phyloP scores from a whole-genome alignment of 2,888 invertebrate species.

The Parnassius apollo region DNA sequence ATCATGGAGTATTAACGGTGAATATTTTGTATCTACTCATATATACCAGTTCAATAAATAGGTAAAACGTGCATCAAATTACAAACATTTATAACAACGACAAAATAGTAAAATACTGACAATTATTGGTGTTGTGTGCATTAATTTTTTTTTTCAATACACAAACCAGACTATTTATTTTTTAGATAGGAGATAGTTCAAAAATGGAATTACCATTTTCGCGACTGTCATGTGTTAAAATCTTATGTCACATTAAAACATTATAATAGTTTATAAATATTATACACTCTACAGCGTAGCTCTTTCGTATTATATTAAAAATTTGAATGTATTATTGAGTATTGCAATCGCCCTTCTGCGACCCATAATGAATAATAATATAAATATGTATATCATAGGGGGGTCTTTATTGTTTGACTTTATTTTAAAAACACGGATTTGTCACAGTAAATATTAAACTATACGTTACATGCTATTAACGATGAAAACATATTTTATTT shows the following conservation, averaged over 20 bases:
- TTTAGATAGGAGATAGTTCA: conserved; percentile 12
- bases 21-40: conserved; percentile 36
- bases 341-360: conserved; percentile 24
- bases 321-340: conserved; percentile 18
- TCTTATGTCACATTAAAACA: conserved; percentile 5
- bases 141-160: background rate
- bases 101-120: conserved; percentile 31
- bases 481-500: background rate
- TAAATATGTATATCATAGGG: background rate
- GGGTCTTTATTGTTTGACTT: too few species aligned
- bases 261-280: conserved; percentile 8
- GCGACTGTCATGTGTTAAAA: conserved; percentile 9
- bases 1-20: conserved; percentile 57
- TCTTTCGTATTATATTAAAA: conserved; percentile 8
- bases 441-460: background rate
- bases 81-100: conserved; percentile 19
- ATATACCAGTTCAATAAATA: conserved; percentile 39
- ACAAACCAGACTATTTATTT: background rate
- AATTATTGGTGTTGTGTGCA: conserved; percentile 10
- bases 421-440: background rate
- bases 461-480: background rate
- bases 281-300: conserved; percentile 5
- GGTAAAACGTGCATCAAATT: conserved; percentile 31
- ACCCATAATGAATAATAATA: conserved; percentile 2
- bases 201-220: conserved; percentile 27